Conservation (phyloP, 2,113 vertebrate genomes). For the Clarias batrachus region DNA sequence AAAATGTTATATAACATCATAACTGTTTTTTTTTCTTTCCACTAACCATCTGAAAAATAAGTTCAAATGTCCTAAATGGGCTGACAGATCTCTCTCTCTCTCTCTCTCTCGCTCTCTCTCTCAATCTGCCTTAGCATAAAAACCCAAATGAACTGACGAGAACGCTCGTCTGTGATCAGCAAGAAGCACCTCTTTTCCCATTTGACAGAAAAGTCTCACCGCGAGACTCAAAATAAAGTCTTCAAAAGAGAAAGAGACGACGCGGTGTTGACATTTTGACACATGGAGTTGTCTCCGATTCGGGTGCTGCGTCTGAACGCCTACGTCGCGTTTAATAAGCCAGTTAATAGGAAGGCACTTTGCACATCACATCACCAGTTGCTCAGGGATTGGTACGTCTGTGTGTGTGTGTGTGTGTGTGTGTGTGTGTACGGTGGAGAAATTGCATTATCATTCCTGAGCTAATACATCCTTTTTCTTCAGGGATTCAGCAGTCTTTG, state of each 20-base stretch:
- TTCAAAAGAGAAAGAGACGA: conserved; percentile 10
- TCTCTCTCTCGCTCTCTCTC: too few relatives aligned
- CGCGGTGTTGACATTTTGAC: conserved; percentile 30
- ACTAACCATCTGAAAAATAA: background rate
- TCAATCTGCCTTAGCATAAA: too few relatives aligned
- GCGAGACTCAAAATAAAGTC: background rate
- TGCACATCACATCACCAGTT: conserved; percentile 30
- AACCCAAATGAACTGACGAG: background rate
- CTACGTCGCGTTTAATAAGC: conserved; percentile 26
- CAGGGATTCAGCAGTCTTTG: conserved; percentile 40
- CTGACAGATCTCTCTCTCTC: background rate
- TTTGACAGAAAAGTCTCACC: background rate
- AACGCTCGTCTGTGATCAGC: background rate
- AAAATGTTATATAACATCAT: background rate
- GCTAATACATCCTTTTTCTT: conserved; percentile 39
- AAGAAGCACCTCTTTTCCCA: background rate
- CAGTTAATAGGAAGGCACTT: conserved; percentile 25
- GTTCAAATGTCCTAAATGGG: background rate
- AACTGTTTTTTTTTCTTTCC: background rate
- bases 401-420: conserved; percentile 27
- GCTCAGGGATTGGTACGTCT: conserved; percentile 47
- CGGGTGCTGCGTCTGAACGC: conserved; percentile 19
- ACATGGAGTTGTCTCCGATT: background rate
- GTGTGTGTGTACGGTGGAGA: conserved; percentile 13
- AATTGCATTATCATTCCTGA: conserved; percentile 37